Percentiles rank a stretch among this genome's conserved stretches.
phyloP scores from a whole-genome alignment of 2,888 invertebrate genomes.

The Drosophila niveifrons region DNA sequence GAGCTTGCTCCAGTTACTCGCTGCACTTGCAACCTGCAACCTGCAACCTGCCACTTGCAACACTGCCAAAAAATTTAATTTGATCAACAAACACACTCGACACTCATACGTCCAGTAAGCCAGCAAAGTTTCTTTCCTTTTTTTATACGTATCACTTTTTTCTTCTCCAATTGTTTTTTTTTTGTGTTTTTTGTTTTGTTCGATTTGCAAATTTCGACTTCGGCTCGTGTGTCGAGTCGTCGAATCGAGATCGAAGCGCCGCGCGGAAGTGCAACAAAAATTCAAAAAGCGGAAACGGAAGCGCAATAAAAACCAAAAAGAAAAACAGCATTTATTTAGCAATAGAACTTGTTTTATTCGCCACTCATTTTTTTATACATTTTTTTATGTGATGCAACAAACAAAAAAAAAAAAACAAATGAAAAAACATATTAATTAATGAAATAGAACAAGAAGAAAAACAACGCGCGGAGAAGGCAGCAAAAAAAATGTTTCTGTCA shows the following conservation, averaged over 20 bases:
- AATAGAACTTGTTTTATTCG: constrained; percentile 20
- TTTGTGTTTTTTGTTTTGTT: background rate
- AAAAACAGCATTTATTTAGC: constrained; percentile 25
- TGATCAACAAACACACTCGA: constrained; percentile 15
- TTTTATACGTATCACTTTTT: no score
- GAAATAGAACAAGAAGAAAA: no score
- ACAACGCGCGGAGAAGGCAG: background rate
- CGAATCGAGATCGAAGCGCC: constrained; percentile 75
- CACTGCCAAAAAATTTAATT: constrained; percentile 22
- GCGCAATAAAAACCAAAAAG: constrained; percentile 3
- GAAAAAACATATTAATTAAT: no score
- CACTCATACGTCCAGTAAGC: constrained; percentile 45
- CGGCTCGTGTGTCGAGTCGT: constrained; percentile 66
- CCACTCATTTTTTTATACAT: constrained; percentile 50
- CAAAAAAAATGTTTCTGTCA: constrained; percentile 31
- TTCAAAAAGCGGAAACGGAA: constrained; percentile 75
- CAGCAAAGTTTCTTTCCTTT: background rate
- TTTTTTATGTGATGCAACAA: constrained; percentile 66
- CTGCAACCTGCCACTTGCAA: constrained; percentile 10
- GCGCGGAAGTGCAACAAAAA: constrained; percentile 75
- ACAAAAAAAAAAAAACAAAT: no score
- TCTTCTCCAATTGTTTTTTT: no score
- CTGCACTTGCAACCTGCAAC: constrained; percentile 21
- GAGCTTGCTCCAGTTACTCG: constrained; percentile 60
- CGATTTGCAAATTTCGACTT: constrained; percentile 5